These are phyloP conservation scores for Leucoma salicis DNA, from an alignment of 2,888 invertebrate species.

Conservation along the genomic window DNA sequence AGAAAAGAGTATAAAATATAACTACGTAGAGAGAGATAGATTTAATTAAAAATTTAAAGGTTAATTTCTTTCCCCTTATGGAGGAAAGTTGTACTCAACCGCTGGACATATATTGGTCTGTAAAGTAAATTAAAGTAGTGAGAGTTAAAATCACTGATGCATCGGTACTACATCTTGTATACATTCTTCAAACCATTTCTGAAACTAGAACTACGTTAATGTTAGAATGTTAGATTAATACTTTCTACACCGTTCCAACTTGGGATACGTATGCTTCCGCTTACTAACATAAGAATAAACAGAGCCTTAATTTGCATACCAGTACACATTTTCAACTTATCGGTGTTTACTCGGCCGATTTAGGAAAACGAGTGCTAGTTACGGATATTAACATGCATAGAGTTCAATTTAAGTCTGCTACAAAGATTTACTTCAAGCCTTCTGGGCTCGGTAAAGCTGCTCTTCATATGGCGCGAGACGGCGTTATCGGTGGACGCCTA, in stretches of 20 bases:
- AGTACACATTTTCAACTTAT: slow-evolving; percentile 41
- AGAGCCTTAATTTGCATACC: slow-evolving; percentile 58
- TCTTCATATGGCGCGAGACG: slow-evolving; percentile 59
- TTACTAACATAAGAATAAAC: slow-evolving; percentile 59
- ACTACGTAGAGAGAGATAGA: no score
- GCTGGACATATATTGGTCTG: no score
- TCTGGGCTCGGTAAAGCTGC: slow-evolving; percentile 39
- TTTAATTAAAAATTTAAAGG: no score
- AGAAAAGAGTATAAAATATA: no score
- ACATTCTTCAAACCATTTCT: background rate
- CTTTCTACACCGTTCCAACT: slow-evolving; percentile 36
- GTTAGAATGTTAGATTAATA: slow-evolving; percentile 59
- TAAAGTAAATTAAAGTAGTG: no score
- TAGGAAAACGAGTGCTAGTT: slow-evolving; percentile 41
- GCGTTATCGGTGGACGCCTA: slow-evolving; percentile 68
- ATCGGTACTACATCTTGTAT: no score
- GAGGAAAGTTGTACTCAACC: no score
- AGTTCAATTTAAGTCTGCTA: slow-evolving; percentile 50
- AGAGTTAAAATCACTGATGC: no score
- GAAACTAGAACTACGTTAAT: slow-evolving; percentile 4
- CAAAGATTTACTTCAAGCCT: slow-evolving; percentile 46
- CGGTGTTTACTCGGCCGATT: slow-evolving; percentile 48
- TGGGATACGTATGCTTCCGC: slow-evolving; percentile 34
- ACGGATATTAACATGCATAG: slow-evolving; percentile 42
- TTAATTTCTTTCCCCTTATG: no score